Evolutionary conservation across 1,140 invertebrate genomes (phyloP).

Genomic region (Philopotamus ludificatus): DNA sequence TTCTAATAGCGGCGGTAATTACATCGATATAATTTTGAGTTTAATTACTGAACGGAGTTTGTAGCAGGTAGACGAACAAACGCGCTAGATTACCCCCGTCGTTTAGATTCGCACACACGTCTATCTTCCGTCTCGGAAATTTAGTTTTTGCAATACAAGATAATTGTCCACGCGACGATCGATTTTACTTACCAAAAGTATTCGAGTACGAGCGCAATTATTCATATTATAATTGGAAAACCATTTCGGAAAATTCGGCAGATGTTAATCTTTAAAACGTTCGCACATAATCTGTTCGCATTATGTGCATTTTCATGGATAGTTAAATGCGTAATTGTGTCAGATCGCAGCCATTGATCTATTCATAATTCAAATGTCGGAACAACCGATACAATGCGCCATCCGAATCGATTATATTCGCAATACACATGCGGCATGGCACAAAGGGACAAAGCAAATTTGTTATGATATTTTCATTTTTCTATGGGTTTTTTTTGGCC

Average conservation of each 20-base stretch:
- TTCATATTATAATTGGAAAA: too few relatives aligned
- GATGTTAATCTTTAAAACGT: constrained; percentile 6
- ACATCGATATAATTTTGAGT: too few relatives aligned
- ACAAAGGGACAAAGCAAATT: constrained; percentile 27
- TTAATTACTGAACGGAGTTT: too few relatives aligned
- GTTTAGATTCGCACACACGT: too few relatives aligned
- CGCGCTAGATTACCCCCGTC: too few relatives aligned
- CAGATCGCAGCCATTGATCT: constrained; percentile 32
- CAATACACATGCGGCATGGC: constrained; percentile 3
- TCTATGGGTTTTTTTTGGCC: constrained; percentile 28
- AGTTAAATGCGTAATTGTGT: constrained; percentile 32
- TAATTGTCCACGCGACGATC: too few relatives aligned
- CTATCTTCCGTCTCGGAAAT: too few relatives aligned
- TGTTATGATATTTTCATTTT: constrained; percentile 39
- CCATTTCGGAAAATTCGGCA: constrained; percentile 8
- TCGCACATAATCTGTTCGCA: neutral
- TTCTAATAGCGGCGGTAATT: too few relatives aligned
- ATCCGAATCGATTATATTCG: constrained; percentile 26
- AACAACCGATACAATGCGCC: constrained; percentile 23
- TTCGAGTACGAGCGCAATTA: too few relatives aligned
- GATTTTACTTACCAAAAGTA: too few relatives aligned
- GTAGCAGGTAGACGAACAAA: too few relatives aligned
- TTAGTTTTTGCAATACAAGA: too few relatives aligned
- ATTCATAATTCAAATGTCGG: constrained; percentile 19
- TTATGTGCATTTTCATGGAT: constrained; percentile 26